Conservation (phyloP, 2,113 vertebrate genomes). For the Tretioscincus oriximinensis region DNA sequence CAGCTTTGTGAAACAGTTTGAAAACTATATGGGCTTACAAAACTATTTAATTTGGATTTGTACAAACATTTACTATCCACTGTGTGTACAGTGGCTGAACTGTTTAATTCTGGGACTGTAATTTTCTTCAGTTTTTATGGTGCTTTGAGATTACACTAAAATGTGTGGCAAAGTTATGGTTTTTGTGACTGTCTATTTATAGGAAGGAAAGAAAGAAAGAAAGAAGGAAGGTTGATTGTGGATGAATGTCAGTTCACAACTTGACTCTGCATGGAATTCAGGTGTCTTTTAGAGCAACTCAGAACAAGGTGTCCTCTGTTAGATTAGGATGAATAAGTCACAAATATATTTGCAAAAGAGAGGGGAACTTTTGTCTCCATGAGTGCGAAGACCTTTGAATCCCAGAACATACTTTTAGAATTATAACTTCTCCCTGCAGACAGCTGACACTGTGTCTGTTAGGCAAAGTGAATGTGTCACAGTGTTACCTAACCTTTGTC, state of each 20-base stretch:
- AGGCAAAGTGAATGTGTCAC: neutral
- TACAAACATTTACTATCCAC: too few relatives aligned
- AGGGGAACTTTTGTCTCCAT: neutral
- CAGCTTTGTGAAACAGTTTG: neutral
- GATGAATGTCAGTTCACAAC: too few relatives aligned
- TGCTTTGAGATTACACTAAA: neutral
- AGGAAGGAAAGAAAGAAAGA: neutral
- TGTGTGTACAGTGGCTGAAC: neutral
- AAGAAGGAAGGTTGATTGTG: neutral
- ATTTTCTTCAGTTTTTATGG: neutral
- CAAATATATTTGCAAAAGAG: neutral
- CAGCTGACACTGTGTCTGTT: neutral
- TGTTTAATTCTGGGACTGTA: neutral
- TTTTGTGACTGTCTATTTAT: neutral
- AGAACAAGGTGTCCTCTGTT: neutral
- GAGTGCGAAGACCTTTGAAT: neutral
- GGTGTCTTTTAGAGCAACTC: too few relatives aligned
- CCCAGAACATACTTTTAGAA: too few relatives aligned
- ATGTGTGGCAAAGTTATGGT: neutral
- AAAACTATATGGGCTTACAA: neutral
- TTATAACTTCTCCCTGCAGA: neutral
- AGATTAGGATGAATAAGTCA: neutral
- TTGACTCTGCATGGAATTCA: too few relatives aligned
- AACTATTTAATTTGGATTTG: too few relatives aligned
- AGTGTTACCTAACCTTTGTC: conserved; percentile 4